These are phyloP conservation scores for Nettapus auritus DNA, from an alignment of 2,113 vertebrate species.

Conservation along the genomic window DNA sequence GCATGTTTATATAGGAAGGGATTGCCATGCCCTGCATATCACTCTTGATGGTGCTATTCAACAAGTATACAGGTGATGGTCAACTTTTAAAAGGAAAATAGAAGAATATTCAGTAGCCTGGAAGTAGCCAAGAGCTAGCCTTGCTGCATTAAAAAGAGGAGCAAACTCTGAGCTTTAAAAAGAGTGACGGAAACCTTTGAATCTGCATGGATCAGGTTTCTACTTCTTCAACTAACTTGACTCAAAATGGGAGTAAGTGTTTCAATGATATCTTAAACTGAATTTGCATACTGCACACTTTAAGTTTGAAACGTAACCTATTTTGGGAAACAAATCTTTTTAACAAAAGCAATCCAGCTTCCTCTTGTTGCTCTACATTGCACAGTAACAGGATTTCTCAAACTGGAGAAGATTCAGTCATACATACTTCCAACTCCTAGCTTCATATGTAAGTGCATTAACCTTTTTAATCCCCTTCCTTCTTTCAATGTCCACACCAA, in stretches of 20 bases:
- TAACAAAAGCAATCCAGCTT: background rate
- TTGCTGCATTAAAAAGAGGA: background rate
- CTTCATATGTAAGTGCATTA: background rate
- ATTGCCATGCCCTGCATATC: background rate
- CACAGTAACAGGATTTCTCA: background rate
- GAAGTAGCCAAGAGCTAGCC: background rate
- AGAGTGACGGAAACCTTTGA: background rate
- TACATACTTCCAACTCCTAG: background rate
- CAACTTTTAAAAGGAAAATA: background rate
- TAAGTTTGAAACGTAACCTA: background rate
- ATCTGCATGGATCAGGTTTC: background rate
- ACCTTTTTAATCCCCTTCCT: background rate
- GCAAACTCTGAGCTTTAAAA: background rate
- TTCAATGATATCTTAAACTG: background rate
- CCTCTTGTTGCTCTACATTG: background rate
- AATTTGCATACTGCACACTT: background rate
- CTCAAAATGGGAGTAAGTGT: background rate
- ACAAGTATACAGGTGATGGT: background rate
- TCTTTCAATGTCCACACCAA: background rate
- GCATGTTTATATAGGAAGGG: background rate
- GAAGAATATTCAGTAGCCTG: background rate
- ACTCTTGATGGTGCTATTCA: background rate
- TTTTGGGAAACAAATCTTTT: background rate
- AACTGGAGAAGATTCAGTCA: background rate
- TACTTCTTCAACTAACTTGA: background rate